Percentiles rank a stretch among this genome's conserved stretches.
phyloP scores from a whole-genome alignment of 2,113 vertebrate species.

The Pyrgilauda ruficollis region DNA sequence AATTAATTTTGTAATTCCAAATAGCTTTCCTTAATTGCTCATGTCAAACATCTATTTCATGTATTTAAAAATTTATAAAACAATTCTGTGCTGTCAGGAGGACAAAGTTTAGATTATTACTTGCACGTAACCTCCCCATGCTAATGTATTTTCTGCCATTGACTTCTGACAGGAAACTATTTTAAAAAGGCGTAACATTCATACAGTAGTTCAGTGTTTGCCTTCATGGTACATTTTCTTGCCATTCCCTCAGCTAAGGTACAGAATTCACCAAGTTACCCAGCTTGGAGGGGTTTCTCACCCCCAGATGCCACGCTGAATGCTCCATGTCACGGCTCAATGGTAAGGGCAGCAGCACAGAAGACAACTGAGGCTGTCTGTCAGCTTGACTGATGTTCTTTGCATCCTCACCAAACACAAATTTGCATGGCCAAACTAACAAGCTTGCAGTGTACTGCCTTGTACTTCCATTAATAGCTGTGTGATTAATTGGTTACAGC shows the following conservation, averaged over 20 bases:
- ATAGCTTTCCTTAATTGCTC: constrained; percentile 55
- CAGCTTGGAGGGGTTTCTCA: background rate
- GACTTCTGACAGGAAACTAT: constrained; percentile 34
- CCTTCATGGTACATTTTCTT: background rate
- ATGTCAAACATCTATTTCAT: constrained; percentile 63
- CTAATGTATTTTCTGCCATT: constrained; percentile 36
- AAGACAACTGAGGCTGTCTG: background rate
- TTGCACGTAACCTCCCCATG: constrained; percentile 5
- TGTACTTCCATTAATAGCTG: background rate
- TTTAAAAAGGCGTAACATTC: constrained; percentile 39
- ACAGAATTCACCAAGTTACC: background rate
- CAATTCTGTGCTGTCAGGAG: constrained; percentile 53
- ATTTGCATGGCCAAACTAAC: background rate
- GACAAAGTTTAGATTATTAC: constrained; percentile 57
- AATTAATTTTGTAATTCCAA: constrained; percentile 61
- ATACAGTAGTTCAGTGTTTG: constrained; percentile 40
- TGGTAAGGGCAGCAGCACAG: background rate
- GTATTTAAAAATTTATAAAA: constrained; percentile 67
- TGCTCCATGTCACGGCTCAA: background rate
- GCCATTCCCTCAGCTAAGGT: background rate
- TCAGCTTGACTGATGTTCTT: background rate
- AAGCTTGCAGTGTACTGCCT: background rate
- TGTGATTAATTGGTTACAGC: constrained; percentile 27
- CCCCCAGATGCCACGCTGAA: background rate
- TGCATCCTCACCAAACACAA: background rate